Evolutionary conservation across 2,797 vertebrate species (phyloP).

Genomic region (Thalassophryne amazonica): DNA sequence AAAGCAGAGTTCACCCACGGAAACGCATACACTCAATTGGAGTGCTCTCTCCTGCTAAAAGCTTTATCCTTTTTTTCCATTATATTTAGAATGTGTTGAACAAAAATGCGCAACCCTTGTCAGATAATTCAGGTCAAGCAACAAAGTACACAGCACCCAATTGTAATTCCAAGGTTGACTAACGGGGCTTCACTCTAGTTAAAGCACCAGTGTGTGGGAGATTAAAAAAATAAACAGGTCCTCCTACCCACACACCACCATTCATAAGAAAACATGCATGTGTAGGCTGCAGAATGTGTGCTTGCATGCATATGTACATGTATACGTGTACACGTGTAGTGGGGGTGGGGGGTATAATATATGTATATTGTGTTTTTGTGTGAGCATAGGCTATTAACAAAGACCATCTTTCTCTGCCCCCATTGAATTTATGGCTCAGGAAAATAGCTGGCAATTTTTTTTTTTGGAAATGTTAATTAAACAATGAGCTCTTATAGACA

Average conservation of each 20-base stretch:
- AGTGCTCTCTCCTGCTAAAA: constrained; percentile 68
- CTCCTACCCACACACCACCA: constrained; percentile 60
- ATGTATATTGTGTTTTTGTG: constrained; percentile 17
- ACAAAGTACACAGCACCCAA: constrained; percentile 37
- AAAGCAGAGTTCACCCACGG: constrained; percentile 47
- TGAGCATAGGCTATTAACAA: constrained; percentile 14
- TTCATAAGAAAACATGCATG: constrained; percentile 57
- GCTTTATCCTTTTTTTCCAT: constrained; percentile 59
- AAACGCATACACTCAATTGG: constrained; percentile 64
- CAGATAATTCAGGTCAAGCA: constrained; percentile 48
- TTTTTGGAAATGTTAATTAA: too few relatives aligned
- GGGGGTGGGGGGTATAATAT: too few relatives aligned
- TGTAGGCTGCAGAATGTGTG: too few relatives aligned
- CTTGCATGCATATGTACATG: constrained; percentile 25
- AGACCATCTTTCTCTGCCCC: constrained; percentile 24
- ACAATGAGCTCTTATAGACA: constrained; percentile 45
- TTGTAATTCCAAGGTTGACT: constrained; percentile 55
- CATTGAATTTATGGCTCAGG: constrained; percentile 24
- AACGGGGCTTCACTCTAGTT: constrained; percentile 54
- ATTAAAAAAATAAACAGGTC: constrained; percentile 57
- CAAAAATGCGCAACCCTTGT: constrained; percentile 48
- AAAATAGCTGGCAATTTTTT: neutral
- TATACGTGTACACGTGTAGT: constrained; percentile 5
- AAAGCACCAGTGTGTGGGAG: constrained; percentile 38
- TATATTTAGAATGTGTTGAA: constrained; percentile 65